Evolutionary conservation across 2,888 invertebrate species (phyloP), one percentile per base, ranked within the genome.

Genomic region (Thera britannica): DNA sequence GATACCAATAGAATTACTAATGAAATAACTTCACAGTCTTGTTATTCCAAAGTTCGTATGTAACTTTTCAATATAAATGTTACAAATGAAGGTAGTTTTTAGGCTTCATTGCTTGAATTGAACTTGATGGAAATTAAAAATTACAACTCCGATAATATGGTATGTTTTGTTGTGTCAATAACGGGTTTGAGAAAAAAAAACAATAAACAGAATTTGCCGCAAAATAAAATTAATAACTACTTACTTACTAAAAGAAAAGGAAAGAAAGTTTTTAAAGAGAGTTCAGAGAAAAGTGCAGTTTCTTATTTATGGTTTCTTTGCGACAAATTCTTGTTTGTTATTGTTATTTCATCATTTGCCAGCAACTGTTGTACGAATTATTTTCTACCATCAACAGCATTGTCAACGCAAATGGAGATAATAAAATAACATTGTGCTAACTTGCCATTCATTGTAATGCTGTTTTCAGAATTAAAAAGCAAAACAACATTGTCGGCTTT

Each of bases 401-500:
- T 61, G 52, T 62, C 60, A 44, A 63, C 38, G 63, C 59, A 60
- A 44, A 59, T 55, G 57, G 64, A 67, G 63, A 65, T 65, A 66
- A 75, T 71, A 48, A 58, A 74, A 74, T 83, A 83, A 83, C 77
- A 77, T 73, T 78, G 79, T 83, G 80, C 83, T 85, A 84, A 86
- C 80, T 75, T 67, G 64, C 70, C 73, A 76, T 71, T 66, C 66
- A 71, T 72, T 68, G 66, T 77, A 74, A 79, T 77, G 72, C 79
- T 81, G 72, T 79, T 83, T 85, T 80, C 82, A 82, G 81, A 81
- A 41, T 4, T 58, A 77, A 73, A 76, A 64, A 73, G 63, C 75
- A 78, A 76, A 68, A 73, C 60, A 76, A 74, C 77, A 67, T 77
- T 74, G 80, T 82, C 74, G 76, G 78, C 75, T 77, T 77, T 72